Percentiles rank a stretch among this genome's conserved stretches.
These are phyloP conservation scores for Struthio camelus DNA, from an alignment of 2,113 vertebrate genomes.

Conservation along the genomic window DNA sequence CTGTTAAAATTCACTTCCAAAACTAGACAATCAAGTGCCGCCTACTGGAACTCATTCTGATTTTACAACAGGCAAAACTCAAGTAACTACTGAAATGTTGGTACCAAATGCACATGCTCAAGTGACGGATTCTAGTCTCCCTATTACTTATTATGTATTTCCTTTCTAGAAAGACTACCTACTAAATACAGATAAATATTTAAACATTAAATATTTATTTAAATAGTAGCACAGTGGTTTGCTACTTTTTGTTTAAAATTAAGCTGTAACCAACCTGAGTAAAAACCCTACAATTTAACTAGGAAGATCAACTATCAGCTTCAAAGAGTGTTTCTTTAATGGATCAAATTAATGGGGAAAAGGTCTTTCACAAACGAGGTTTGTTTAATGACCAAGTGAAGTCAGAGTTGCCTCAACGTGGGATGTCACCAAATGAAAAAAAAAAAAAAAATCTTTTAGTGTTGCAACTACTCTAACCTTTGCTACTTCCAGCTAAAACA, in stretches of 20 bases:
- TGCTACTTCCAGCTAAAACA: neutral
- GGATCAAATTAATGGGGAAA: conserved; percentile 62
- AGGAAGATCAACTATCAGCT: conserved; percentile 59
- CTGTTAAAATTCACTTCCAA: neutral
- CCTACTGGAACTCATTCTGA: neutral
- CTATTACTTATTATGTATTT: neutral
- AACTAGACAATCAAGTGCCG: neutral
- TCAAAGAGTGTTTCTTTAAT: conserved; percentile 50
- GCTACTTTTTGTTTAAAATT: conserved; percentile 63
- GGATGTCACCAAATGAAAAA: conserved; percentile 15
- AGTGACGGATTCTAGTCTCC: neutral
- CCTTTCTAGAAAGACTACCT: conserved; percentile 42
- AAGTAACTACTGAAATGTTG: neutral
- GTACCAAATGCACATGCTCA: neutral
- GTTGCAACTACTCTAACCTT: neutral
- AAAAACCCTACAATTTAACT: conserved; percentile 57
- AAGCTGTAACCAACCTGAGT: conserved; percentile 63
- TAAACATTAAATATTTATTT: neutral
- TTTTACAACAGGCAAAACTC: neutral
- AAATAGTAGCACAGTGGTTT: neutral
- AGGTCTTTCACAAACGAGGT: conserved; percentile 44
- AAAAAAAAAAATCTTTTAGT: neutral
- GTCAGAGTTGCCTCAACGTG: conserved; percentile 33
- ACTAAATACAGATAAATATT: conserved; percentile 41
- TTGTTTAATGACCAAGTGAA: conserved; percentile 61